Base-by-base conservation (phyloP, 1,140 invertebrate species). In the Ectropis grisescens region DNA sequence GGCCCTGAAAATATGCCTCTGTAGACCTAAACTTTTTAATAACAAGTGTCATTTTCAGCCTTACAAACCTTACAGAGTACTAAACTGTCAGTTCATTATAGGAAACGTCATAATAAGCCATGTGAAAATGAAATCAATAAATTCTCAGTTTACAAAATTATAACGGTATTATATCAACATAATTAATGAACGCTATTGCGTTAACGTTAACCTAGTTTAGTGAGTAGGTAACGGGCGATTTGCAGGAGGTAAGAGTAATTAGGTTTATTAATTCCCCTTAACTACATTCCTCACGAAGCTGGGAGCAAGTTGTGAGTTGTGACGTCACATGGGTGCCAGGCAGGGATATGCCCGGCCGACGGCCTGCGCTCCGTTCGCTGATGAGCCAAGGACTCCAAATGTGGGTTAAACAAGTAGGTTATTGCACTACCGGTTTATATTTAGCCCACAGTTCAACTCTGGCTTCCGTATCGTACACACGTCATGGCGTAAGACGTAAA, bases 391-490 rank as follows among this genome's bases (percentile, higher is more conserved):
- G 59, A 75, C 59, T 59, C 51, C 53, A 49, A 52, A 81, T 71
- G 62, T 82, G 75, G 74, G 75, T 79, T 81, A 80, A 67, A 72
- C 62, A 82, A 82, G 56, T 83, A 67, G 79, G 82, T 82, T 82
- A 83, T 81, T 82, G 79, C 70, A 82, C 75, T 76, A 45, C 48
- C 29, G 41, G 33, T 46, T 57, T 66, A 75, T 67, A 72, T 70
- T 72, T 59, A 58, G 47, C 37, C 28, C 39, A 45, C 67, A 82
- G 70, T 82, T 52, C 46, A 52, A 47, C 45, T 47, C 46, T 29
- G 47, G 46, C 52, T 47, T 40, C 36, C 33, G 42, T 33, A 43
- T 38, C 13, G 39, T 35, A 28, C 43, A 58, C 56, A 65, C 58
- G 54, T 51, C 32, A 39, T 47, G 42, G 37, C 32, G 41, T 47